These are phyloP conservation scores for Chrysoperla carnea DNA, from an alignment of 1,140 invertebrate species.

Conservation along the genomic window DNA sequence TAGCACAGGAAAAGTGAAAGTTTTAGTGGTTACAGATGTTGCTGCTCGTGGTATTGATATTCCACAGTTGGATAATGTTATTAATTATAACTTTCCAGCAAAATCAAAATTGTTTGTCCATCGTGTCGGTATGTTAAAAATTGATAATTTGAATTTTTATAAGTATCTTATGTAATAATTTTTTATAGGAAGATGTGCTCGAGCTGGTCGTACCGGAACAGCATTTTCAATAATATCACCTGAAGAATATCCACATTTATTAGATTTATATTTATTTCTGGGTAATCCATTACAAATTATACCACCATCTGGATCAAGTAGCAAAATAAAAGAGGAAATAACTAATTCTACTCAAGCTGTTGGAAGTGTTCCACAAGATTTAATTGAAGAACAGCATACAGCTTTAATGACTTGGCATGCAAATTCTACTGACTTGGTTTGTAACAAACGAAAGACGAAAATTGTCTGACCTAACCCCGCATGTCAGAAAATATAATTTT, in stretches of 20 bases:
- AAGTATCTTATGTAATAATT: neutral
- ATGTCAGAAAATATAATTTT: too few species aligned
- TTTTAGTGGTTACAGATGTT: conserved; percentile 90
- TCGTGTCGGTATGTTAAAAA: conserved; percentile 68
- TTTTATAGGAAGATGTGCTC: conserved; percentile 72
- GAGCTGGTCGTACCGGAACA: conserved; percentile 78
- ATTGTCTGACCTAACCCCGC: neutral
- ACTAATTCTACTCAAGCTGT: conserved; percentile 33
- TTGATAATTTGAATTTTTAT: neutral
- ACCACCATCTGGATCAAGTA: conserved; percentile 21
- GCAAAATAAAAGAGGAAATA: conserved; percentile 9
- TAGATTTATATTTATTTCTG: conserved; percentile 90
- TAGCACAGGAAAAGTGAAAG: conserved; percentile 52
- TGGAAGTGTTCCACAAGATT: conserved; percentile 62
- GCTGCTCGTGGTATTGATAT: conserved; percentile 96
- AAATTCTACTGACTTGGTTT: conserved; percentile 54
- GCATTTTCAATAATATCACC: conserved; percentile 76
- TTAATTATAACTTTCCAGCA: conserved; percentile 94
- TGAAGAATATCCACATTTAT: conserved; percentile 82
- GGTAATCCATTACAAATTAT: conserved; percentile 51
- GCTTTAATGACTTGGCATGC: conserved; percentile 60
- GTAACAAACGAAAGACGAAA: conserved; percentile 8
- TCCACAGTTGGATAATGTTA: conserved; percentile 87
- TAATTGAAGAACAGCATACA: conserved; percentile 72
- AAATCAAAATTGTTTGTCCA: conserved; percentile 97